Conservation (phyloP, 2,113 vertebrate species). For the Labrus mixtus region DNA sequence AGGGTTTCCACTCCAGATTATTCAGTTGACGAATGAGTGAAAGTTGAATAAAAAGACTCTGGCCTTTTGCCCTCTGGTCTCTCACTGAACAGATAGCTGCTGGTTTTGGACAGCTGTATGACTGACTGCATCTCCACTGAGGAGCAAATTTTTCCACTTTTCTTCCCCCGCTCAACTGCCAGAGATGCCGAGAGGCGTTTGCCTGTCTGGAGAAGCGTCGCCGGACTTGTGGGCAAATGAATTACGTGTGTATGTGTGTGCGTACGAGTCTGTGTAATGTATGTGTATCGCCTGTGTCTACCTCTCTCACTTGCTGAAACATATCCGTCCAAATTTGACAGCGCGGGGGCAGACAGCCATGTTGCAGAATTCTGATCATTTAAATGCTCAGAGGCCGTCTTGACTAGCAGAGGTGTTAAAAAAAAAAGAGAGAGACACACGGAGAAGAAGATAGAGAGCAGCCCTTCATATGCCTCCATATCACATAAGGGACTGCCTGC, state of each 20-base stretch:
- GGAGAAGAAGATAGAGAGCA: slow-evolving; percentile 69
- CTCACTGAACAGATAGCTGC: slow-evolving; percentile 72
- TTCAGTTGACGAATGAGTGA: slow-evolving; percentile 66
- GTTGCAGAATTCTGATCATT: slow-evolving; percentile 83
- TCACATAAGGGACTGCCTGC: slow-evolving; percentile 80
- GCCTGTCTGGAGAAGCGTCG: slow-evolving; percentile 75
- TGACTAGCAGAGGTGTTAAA: slow-evolving; percentile 76
- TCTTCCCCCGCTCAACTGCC: slow-evolving; percentile 68
- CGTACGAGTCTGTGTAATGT: slow-evolving; percentile 50
- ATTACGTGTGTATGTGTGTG: slow-evolving; percentile 39
- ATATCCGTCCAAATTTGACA: slow-evolving; percentile 83
- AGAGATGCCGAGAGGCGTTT: slow-evolving; percentile 72
- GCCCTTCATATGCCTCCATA: slow-evolving; percentile 73
- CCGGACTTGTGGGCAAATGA: slow-evolving; percentile 64
- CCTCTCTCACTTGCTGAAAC: slow-evolving; percentile 81
- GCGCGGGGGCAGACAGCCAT: slow-evolving; percentile 78
- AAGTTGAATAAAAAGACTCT: slow-evolving; percentile 72
- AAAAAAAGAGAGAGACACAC: slow-evolving; percentile 55
- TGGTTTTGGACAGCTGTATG: slow-evolving; percentile 79
- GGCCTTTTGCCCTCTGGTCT: slow-evolving; percentile 76
- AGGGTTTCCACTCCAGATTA: slow-evolving; percentile 53
- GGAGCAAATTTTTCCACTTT: slow-evolving; percentile 80
- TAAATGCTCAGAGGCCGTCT: slow-evolving; percentile 80
- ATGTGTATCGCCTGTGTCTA: slow-evolving; percentile 71
- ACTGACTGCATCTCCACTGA: slow-evolving; percentile 82